Evolutionary conservation across 2,888 invertebrate genomes (phyloP).

Genomic region (Nemotelus pantherinus): DNA sequence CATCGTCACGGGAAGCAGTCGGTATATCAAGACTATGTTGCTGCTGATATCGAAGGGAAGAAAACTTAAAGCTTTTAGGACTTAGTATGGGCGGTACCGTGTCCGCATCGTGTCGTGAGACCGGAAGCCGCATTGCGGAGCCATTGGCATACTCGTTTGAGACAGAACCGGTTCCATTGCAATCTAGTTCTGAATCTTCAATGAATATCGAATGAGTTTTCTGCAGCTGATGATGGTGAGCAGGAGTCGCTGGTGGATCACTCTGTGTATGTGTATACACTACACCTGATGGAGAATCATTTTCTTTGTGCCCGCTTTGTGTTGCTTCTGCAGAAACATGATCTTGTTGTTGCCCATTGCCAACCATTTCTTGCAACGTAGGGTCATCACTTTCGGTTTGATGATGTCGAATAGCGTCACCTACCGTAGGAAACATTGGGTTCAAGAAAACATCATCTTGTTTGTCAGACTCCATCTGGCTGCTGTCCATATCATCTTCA

Average conservation of each 20-base stretch:
- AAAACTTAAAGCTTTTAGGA: conserved; percentile 69
- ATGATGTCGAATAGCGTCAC: conserved; percentile 53
- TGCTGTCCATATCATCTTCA: neutral
- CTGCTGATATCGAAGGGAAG: conserved; percentile 72
- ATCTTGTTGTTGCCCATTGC: conserved; percentile 44
- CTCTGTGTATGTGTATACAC: neutral
- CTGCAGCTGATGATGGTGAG: conserved; percentile 52
- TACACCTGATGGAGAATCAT: neutral
- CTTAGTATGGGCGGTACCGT: conserved; percentile 21
- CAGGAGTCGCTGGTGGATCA: neutral
- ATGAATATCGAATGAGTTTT: conserved; percentile 56
- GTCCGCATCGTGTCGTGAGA: conserved; percentile 35
- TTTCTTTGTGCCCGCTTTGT: neutral
- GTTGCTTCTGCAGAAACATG: conserved; percentile 12
- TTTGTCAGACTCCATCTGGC: neutral
- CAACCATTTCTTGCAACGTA: too few species aligned
- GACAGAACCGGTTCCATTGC: neutral
- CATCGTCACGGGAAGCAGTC: conserved; percentile 78
- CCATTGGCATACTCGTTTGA: conserved; percentile 31
- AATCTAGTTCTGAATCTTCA: conserved; percentile 53
- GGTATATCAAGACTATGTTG: conserved; percentile 82
- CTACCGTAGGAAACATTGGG: conserved; percentile 55
- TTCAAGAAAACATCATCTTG: conserved; percentile 51
- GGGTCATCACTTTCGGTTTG: conserved; percentile 46
- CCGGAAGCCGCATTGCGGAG: neutral